A percentile compares a stretch with the other conserved stretches of the same genome.
Evolutionary conservation across 2,113 vertebrate genomes (phyloP).

Genomic region (Mola mola): DNA sequence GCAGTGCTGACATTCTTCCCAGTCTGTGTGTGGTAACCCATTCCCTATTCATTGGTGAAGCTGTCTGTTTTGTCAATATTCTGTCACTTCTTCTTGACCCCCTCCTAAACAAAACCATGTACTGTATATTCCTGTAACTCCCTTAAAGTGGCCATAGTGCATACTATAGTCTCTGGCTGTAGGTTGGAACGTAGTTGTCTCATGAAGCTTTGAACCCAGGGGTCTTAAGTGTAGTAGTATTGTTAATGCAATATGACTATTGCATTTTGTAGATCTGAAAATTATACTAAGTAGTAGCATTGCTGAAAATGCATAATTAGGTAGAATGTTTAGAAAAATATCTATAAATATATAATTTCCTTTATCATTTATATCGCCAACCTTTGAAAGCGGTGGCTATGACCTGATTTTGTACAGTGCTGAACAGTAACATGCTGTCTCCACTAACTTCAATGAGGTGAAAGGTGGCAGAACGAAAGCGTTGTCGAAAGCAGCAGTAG

Average conservation of each 20-base stretch:
- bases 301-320: not conserved
- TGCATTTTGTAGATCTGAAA: conserved; percentile 20
- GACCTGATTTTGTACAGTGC: too few species aligned
- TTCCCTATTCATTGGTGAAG: conserved; percentile 37
- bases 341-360: too few species aligned
- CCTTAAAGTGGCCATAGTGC: conserved; percentile 32
- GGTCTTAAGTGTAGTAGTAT: conserved; percentile 40
- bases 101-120: conserved; percentile 53
- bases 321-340: too few species aligned
- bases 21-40: conserved; percentile 23
- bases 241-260: conserved; percentile 24
- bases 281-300: not conserved
- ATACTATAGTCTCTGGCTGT: conserved; percentile 27
- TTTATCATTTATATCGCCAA: too few species aligned
- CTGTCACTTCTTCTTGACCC: conserved; percentile 42
- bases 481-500: too few species aligned
- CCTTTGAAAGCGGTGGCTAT: too few species aligned
- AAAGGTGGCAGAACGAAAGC: too few species aligned
- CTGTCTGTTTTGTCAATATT: conserved; percentile 18
- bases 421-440: too few species aligned
- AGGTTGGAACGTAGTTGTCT: conserved; percentile 43
- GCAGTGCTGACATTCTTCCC: not conserved
- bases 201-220: conserved; percentile 19
- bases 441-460: too few species aligned
- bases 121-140: conserved; percentile 48